Conservation (phyloP, 2,113 vertebrate species). For the Corvus moneduloides region DNA sequence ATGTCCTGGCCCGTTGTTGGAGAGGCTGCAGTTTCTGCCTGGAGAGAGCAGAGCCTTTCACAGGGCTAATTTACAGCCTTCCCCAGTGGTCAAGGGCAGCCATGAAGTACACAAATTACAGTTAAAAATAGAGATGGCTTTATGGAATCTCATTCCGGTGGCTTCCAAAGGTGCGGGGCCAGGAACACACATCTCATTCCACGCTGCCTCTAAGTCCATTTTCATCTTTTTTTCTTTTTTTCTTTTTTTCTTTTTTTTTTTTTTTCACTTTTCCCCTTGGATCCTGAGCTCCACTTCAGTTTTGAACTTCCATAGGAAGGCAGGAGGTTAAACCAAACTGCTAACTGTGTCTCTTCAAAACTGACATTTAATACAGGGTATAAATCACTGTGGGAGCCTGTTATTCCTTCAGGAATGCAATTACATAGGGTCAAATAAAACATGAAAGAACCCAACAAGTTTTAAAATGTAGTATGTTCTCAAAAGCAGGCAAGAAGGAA, state of each 20-base stretch:
- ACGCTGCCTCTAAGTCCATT: not conserved
- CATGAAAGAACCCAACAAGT: conserved; percentile 97
- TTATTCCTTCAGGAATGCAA: conserved; percentile 99
- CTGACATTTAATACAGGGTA: conserved; percentile 95
- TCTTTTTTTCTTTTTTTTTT: not conserved
- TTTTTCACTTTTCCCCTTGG: not conserved
- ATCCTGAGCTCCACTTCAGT: conserved; percentile 55
- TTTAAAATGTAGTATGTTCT: conserved; percentile 97
- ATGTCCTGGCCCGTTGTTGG: not conserved
- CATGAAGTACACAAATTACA: not conserved
- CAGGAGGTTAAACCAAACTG: conserved; percentile 85
- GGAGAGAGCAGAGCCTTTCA: not conserved
- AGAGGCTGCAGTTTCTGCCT: not conserved
- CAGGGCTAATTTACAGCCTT: conserved; percentile 31
- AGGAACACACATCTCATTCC: not conserved
- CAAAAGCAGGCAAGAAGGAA: conserved; percentile 90
- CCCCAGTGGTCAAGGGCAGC: not conserved
- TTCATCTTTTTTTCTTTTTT: not conserved
- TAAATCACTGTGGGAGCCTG: conserved; percentile 92
- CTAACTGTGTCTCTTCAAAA: conserved; percentile 92
- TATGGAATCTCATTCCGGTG: not conserved
- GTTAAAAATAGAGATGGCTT: conserved; percentile 37
- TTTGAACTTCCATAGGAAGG: conserved; percentile 77
- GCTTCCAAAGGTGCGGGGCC: not conserved
- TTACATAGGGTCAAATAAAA: conserved; percentile 99